Base-by-base conservation (phyloP, 2,113 vertebrate genomes). In the Crocuta crocuta region DNA sequence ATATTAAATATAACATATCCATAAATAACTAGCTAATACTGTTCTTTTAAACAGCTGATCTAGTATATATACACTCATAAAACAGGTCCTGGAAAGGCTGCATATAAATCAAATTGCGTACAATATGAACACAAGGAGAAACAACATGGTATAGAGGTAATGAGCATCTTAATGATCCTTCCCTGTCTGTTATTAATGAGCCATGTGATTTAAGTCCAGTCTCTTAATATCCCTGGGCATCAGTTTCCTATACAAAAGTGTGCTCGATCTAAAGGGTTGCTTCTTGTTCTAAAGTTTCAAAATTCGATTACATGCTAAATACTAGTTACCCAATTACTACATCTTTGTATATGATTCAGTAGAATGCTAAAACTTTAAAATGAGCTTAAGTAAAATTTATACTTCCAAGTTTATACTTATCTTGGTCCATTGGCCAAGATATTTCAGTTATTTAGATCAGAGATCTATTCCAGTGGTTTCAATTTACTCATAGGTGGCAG, bases 21-120 rank as follows among this genome's bases (percentile, higher is more conserved):
- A 82, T 65, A 93, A 91, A 92, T 79, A 98, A 91, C 39, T 79
- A 97, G 85, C 39, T 79, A 83, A 86, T 33, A 93, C 35, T 53
- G 10, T 93, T 85, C 86, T 88, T 97, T 93, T 94, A 93, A 83
- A 53, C 6, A 95, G 35, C n/a, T 74, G 15, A 66, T 78, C 55
- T 73, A 87, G 10, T 31, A 82, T 5, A 89, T 2, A 66, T 2
- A 66, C 23, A 78, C 4, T 81, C 7, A 16, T 19, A 87, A 87
- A 78, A 82, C 16, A 55, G 71, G 11, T 85, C n/a, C 61, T 55
- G 82, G n/a, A 94, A 95, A 83, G 65, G 39, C 2, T 23, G 4
- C 16, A 95, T 55, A 93, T 39, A 96, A 95, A 93, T 76, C 33
- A 94, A 90, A 83, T 83, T 96, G 48, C 89, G 10, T 83, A 93